phyloP scores from a whole-genome alignment of 2,113 vertebrate species.

The Anseranas semipalmata region DNA sequence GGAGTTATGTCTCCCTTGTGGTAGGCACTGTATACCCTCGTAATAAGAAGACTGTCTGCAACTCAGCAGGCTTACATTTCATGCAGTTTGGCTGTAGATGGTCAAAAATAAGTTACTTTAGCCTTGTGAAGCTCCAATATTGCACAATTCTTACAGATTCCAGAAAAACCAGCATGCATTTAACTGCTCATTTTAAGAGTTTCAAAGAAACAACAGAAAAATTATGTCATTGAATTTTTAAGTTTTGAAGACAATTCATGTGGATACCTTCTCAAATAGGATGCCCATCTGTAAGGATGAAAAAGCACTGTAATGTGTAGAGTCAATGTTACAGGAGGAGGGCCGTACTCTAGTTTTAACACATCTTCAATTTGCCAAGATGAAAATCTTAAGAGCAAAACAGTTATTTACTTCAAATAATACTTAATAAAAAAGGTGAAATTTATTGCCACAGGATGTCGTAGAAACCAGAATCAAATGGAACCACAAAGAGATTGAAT shows the following conservation, averaged over 20 bases:
- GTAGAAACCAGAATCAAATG: not conserved
- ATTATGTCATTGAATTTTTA: not conserved
- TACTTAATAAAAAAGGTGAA: not conserved
- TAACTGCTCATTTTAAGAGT: not conserved
- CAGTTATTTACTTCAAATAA: not conserved
- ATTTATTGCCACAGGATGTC: not conserved
- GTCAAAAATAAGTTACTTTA: not conserved
- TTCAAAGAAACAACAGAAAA: not conserved
- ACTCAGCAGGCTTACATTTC: not conserved
- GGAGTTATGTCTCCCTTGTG: constrained; percentile 53
- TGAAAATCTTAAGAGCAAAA: not conserved
- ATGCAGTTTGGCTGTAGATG: not conserved
- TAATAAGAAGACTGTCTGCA: constrained; percentile 45
- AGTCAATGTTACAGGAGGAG: accelerated
- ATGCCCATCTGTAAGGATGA: not conserved
- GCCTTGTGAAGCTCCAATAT: not conserved
- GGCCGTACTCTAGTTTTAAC: not conserved
- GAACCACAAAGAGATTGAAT: not conserved
- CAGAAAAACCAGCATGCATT: not conserved
- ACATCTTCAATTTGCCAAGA: not conserved
- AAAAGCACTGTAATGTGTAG: not conserved
- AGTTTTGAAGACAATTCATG: not conserved
- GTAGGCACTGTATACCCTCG: constrained; percentile 22
- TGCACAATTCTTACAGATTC: not conserved
- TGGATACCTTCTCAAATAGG: not conserved